Percentiles rank a stretch among this genome's conserved stretches.
phyloP scores from a whole-genome alignment of 2,888 invertebrate genomes.

The Diloba caeruleocephala region DNA sequence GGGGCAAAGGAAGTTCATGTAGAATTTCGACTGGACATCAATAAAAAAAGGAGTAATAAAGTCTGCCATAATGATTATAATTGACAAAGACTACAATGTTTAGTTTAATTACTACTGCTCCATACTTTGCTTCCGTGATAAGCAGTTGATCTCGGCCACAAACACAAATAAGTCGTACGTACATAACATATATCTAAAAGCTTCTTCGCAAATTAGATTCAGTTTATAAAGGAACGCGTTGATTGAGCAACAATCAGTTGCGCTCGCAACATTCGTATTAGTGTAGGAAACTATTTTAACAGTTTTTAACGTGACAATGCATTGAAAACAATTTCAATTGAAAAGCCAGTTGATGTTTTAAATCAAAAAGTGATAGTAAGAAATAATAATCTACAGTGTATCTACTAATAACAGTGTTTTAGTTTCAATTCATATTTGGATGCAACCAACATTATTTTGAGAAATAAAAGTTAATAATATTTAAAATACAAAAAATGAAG shows the following conservation, averaged over 20 bases:
- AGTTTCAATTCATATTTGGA: not conserved
- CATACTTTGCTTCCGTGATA: conserved; percentile 3
- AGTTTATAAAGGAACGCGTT: conserved; percentile 5
- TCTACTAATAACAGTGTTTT: not conserved
- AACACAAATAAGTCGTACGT: conserved; percentile 9
- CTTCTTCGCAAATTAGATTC: not conserved
- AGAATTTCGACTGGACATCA: no score
- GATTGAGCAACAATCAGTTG: not conserved
- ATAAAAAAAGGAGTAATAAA: no score
- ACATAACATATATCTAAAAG: not conserved
- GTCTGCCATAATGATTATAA: no score
- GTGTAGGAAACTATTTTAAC: conserved; percentile 3
- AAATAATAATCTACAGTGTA: no score
- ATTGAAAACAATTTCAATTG: not conserved
- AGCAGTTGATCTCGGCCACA: conserved; percentile 5
- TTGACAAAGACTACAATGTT: no score
- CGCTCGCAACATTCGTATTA: not conserved
- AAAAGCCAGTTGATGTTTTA: not conserved
- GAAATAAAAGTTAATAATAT: not conserved
- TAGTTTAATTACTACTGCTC: no score
- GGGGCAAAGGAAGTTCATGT: no score
- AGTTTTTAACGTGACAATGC: conserved; percentile 12
- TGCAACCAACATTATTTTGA: not conserved
- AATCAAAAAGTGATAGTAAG: conserved; percentile 11
- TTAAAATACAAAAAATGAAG: conserved; percentile 52